Base-by-base conservation (phyloP, 2,888 invertebrate genomes). In the Drosophila neotestacea region DNA sequence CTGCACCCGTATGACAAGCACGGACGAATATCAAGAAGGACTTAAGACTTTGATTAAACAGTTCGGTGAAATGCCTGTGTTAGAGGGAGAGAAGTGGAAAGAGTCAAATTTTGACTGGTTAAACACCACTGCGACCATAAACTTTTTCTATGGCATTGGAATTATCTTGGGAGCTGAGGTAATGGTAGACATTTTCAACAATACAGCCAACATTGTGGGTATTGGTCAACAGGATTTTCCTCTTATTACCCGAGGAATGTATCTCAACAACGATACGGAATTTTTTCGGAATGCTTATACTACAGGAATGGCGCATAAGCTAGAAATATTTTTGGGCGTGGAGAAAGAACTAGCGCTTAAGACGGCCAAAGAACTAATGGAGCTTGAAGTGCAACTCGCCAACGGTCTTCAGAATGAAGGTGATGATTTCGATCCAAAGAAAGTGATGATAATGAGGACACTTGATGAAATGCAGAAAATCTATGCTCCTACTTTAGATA, bases 41-140 rank as follows among this genome's bases (percentile, higher is more conserved):
- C 36, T 91, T 4, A 64, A 48, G 36, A 39, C 60, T n/a, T 34
- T 91, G 5, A 88, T 90, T 6, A 61, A 61, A 0, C 80, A 88
- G 30, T 91, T 91, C 42, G 91, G 91, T 11, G 59, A 79, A 30
- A 92, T 91, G 89, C 91, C 91, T 0, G 84, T 78, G 2, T 54
- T 91, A 4, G 70, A 63, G 11, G 85, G 79, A 0, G 67, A 70
- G 3, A 59, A 51, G 0, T 92, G 92, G 92, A 62, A 73, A 6
- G 84, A 77, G 16, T 51, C 63, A 0, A 54, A 77, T 6, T 92
- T 92, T 47, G 88, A 91, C 60, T 91, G 92, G 91, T 32, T 91
- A 27, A 74, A 70, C 4, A 81, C 89, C 3, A 46, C 81, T 4
- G 87, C 77, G 0, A 75, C 74, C 30, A 85, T 91, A 9, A 50